phyloP scores from a whole-genome alignment of 2,797 vertebrate species.

The Echeneis naucrates region DNA sequence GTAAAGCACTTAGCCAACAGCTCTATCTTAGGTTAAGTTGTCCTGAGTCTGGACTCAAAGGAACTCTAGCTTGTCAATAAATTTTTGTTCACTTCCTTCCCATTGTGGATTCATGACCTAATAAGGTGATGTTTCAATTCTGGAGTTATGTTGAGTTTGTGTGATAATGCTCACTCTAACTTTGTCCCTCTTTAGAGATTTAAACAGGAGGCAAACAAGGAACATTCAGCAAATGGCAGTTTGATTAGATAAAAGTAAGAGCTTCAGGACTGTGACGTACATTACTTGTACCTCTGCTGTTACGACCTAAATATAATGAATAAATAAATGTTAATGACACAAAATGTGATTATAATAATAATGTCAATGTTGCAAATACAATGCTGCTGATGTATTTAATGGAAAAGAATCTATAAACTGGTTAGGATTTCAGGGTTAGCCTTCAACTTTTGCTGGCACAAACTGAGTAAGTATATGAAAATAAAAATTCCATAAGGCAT shows the following conservation, averaged over 20 bases:
- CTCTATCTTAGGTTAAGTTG: slow-evolving; percentile 73
- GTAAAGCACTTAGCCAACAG: slow-evolving; percentile 34
- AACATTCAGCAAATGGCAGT: slow-evolving; percentile 64
- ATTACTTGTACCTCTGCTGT: background rate
- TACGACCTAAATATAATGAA: background rate
- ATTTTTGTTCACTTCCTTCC: slow-evolving; percentile 88
- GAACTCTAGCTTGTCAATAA: slow-evolving; percentile 90
- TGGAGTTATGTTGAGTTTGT: slow-evolving; percentile 95
- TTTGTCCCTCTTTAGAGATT: slow-evolving; percentile 79
- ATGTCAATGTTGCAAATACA: background rate
- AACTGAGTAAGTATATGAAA: background rate
- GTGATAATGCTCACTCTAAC: slow-evolving; percentile 90
- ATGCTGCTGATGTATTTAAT: background rate
- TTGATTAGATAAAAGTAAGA: slow-evolving; percentile 69
- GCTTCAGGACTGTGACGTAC: slow-evolving; percentile 32
- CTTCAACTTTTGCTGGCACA: slow-evolving; percentile 3
- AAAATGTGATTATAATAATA: background rate
- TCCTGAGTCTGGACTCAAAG: slow-evolving; percentile 75
- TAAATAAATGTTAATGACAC: background rate
- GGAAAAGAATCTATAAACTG: slow-evolving; percentile 1
- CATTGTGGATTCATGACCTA: slow-evolving; percentile 91
- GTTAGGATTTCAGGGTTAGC: no score
- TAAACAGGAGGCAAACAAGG: slow-evolving; percentile 74
- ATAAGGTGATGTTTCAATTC: slow-evolving; percentile 94
- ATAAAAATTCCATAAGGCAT: slow-evolving; percentile 1